A percentile compares a stretch with the other conserved stretches of the same genome.
Evolutionary conservation across 2,113 vertebrate genomes (phyloP).

Genomic region (Eptesicus fuscus): DNA sequence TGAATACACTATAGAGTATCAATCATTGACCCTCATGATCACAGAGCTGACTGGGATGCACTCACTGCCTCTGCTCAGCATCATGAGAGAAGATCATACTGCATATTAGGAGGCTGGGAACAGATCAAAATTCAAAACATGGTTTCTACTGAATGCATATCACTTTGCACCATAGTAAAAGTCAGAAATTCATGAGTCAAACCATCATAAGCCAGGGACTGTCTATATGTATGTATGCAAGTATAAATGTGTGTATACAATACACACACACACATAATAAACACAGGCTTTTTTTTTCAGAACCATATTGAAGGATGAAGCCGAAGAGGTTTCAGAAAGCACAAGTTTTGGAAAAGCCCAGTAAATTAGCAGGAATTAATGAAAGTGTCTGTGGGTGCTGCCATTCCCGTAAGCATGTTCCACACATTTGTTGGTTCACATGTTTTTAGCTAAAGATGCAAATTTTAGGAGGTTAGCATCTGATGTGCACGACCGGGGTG

Average conservation of each 20-base stretch:
- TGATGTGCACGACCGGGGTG: background rate
- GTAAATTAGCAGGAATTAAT: background rate
- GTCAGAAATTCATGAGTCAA: too few relatives aligned
- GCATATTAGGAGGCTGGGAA: too few relatives aligned
- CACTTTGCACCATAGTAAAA: too few relatives aligned
- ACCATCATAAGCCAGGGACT: too few relatives aligned
- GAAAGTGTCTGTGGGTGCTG: background rate
- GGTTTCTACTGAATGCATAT: too few relatives aligned
- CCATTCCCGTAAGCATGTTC: background rate
- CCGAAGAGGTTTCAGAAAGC: background rate
- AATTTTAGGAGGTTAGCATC: background rate
- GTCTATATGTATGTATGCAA: too few relatives aligned
- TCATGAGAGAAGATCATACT: too few relatives aligned
- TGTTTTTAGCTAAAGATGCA: too few relatives aligned
- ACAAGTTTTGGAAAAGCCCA: background rate
- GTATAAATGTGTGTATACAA: background rate
- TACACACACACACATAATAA: background rate
- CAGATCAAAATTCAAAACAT: too few relatives aligned
- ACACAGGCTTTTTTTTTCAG: background rate
- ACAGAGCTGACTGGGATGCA: background rate
- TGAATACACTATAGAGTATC: background rate
- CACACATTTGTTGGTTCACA: background rate
- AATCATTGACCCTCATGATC: background rate
- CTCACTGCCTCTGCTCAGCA: too few relatives aligned
- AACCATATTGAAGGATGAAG: background rate